Evolutionary conservation across 2,797 vertebrate genomes (phyloP).

Genomic region (Anguilla obscura): DNA sequence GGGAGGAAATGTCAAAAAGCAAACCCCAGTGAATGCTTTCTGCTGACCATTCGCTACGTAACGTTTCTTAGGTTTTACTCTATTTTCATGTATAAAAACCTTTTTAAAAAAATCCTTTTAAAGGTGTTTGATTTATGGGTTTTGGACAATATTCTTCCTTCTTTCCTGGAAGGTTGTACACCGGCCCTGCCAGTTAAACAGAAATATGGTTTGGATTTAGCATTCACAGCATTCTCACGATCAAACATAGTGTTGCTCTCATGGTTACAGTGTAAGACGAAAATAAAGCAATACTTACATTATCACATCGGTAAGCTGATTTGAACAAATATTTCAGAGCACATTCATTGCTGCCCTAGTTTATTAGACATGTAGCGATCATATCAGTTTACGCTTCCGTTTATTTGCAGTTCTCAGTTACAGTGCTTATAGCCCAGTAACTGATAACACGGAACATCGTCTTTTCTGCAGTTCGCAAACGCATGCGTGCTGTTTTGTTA

Average conservation of each 20-base stretch:
- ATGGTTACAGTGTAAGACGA: not conserved
- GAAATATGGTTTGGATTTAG: not conserved
- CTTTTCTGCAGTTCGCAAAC: not conserved
- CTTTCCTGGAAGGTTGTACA: not conserved
- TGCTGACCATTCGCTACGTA: not conserved
- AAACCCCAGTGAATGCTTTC: not conserved
- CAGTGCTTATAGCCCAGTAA: not conserved
- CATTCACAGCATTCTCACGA: not conserved
- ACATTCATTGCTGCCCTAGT: not conserved
- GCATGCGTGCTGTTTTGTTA: conserved; percentile 19
- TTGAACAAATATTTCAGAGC: not conserved
- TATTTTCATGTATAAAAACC: not conserved
- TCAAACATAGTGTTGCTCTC: not conserved
- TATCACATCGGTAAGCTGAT: not conserved
- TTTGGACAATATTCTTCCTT: not conserved
- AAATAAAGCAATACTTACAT: not conserved
- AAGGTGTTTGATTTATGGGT: not conserved
- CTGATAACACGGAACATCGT: not conserved
- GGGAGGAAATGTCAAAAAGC: not conserved
- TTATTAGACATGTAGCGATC: not conserved
- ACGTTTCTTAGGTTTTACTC: not conserved
- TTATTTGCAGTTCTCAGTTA: not conserved
- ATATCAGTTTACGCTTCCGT: not conserved
- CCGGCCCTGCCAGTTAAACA: too few relatives aligned
- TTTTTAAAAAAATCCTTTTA: not conserved